phyloP scores from a whole-genome alignment of 2,113 vertebrate genomes.

The Zosterops borbonicus region DNA sequence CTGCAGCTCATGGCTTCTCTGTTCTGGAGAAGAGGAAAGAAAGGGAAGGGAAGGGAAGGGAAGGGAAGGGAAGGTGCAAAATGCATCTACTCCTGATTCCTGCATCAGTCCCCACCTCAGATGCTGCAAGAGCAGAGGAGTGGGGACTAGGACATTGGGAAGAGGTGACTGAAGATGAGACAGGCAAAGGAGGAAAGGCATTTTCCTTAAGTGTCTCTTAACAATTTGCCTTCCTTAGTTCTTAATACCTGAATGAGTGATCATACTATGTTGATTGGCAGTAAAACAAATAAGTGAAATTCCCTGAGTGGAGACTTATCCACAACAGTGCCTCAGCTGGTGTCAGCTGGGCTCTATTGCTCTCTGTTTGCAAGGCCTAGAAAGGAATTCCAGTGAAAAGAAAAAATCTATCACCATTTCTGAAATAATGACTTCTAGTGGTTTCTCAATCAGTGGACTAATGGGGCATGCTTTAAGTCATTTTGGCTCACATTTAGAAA shows the following conservation, averaged over 20 bases:
- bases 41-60: no score
- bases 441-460: not conserved
- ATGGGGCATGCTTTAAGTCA: not conserved
- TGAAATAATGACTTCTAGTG: not conserved
- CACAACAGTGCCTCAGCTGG: not conserved
- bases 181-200: accelerated
- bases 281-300: not conserved
- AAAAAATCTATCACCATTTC: not conserved
- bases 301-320: not conserved
- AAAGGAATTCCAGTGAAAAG: not conserved
- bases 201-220: not conserved
- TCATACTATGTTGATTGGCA: not conserved
- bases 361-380: not conserved
- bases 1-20: not conserved
- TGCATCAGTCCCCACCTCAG: accelerated
- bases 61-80: not conserved
- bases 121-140: not conserved
- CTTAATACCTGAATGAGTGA: not conserved
- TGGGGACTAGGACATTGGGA: not conserved
- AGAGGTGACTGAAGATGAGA: not conserved
- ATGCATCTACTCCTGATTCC: not conserved
- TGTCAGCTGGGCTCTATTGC: not conserved
- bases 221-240: not conserved
- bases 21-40: not conserved
- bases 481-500: conserved; percentile 2